Percentiles rank a stretch among this genome's conserved stretches.
These are phyloP conservation scores for Halichoeres trimaculatus DNA, from an alignment of 2,113 vertebrate species.

Conservation along the genomic window DNA sequence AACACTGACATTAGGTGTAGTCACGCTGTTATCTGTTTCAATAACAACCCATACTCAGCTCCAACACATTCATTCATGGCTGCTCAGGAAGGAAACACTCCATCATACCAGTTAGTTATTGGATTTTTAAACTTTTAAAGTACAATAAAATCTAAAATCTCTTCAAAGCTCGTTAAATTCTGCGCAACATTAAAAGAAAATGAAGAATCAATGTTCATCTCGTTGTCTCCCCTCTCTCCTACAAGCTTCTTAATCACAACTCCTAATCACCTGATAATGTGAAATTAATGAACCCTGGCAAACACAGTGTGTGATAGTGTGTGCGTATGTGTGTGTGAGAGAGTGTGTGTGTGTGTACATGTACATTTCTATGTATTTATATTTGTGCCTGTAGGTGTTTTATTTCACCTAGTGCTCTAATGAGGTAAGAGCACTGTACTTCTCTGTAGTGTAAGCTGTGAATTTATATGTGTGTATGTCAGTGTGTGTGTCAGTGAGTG, in stretches of 20 bases:
- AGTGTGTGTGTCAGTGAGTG: neutral
- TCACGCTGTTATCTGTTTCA: too few species aligned
- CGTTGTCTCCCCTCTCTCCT: conserved; percentile 10
- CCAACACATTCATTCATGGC: neutral
- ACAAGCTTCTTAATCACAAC: conserved; percentile 42
- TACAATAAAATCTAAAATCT: conserved; percentile 22
- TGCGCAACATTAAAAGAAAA: conserved; percentile 31
- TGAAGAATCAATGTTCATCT: conserved; percentile 50
- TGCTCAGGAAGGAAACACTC: neutral
- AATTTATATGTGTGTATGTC: neutral
- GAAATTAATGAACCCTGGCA: conserved; percentile 46
- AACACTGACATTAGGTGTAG: neutral
- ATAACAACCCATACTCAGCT: neutral
- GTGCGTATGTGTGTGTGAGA: neutral
- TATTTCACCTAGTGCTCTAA: conserved; percentile 7
- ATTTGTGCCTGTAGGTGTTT: neutral
- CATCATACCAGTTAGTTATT: neutral
- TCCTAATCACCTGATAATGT: conserved; percentile 46
- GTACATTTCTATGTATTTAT: neutral
- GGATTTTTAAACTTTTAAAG: neutral
- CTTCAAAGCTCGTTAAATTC: conserved; percentile 26
- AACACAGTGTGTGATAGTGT: neutral
- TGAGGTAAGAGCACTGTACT: conserved; percentile 5
- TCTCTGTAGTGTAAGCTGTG: neutral
- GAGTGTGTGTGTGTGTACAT: neutral